Base-by-base conservation (phyloP, 2,113 vertebrate species). In the Tretioscincus oriximinensis region DNA sequence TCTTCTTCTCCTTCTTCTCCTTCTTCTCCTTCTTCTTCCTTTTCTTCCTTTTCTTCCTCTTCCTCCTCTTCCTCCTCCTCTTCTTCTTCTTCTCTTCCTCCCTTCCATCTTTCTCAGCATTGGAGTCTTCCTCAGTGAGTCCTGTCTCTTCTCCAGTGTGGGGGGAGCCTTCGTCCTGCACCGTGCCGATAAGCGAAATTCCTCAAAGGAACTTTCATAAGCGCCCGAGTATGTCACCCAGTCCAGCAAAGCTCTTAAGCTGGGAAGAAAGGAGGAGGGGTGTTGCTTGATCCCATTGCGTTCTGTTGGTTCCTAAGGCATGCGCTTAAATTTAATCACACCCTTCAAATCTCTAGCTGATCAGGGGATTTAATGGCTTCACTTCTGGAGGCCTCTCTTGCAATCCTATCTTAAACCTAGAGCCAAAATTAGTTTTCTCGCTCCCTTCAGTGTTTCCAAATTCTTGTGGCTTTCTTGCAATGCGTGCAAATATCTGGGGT, bases 401-500 rank as follows among this genome's bases (percentile, higher is more conserved):
- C 73, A 78, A 78, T 67, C 71, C 49, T 73, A 78, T 76, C 81
- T 73, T 73, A 83, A 78, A 83, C 61, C 61, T 69, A 60, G 76
- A 78, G 81, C 47, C 69, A 83, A 73, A 67, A 67, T 83, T 77
- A 83, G 76, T 78, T 73, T 66, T 61, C 69, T 73, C 70, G 67
- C 70, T 2, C 73, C 66, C 24, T 28, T 47, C 61, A 82, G 73
- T 63, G 73, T 76, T 82, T 76, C 80, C 80, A 82, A 76, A 76
- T 82, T 76, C 73, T 76, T 82, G 80, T 69, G 80, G 80, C 61
- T 69, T 76, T 61, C 35, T 76, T 70, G 80, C 65, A 76, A 76
- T 41, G 69, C 24, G 35, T 82, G 65, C 54, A 69, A 75, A 81
- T 60, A 21, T 65, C 64, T 81, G 35, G 35, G 31, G 24, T 26